phyloP scores from a whole-genome alignment of 2,797 vertebrate species.

The Hoplostethus atlanticus region DNA sequence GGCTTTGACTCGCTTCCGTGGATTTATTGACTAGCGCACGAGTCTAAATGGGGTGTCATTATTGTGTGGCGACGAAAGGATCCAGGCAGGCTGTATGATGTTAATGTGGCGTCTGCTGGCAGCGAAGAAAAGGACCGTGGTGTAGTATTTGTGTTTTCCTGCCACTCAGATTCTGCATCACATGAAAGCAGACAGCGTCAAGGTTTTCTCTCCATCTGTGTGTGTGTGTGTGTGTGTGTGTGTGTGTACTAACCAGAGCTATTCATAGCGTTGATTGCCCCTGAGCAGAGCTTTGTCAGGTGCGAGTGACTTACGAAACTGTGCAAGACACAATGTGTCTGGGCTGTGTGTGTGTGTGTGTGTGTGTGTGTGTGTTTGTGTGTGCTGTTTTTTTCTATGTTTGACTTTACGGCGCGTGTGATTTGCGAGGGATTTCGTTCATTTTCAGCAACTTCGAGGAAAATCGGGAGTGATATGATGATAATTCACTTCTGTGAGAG shows the following conservation, averaged over 20 bases:
- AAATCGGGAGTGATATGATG: background rate
- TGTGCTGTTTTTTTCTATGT: background rate
- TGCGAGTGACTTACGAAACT: constrained; percentile 59
- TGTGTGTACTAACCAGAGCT: constrained; percentile 60
- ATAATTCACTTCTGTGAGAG: constrained; percentile 12
- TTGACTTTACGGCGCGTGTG: background rate
- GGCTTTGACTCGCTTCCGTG: constrained; percentile 41
- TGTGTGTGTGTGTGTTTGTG: background rate
- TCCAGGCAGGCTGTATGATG: constrained; percentile 69
- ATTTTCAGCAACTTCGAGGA: constrained; percentile 39
- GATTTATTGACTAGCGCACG: constrained; percentile 64
- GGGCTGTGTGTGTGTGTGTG: background rate
- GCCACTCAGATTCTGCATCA: constrained; percentile 62
- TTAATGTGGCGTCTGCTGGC: constrained; percentile 64
- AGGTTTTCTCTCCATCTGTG: constrained; percentile 50
- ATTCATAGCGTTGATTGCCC: constrained; percentile 73
- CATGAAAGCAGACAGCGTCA: constrained; percentile 70
- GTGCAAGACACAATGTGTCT: constrained; percentile 30
- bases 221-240: background rate
- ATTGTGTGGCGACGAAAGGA: constrained; percentile 66
- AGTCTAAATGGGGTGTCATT: constrained; percentile 68
- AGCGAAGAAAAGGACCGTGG: constrained; percentile 61
- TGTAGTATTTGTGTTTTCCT: constrained; percentile 72
- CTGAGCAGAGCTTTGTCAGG: constrained; percentile 61
- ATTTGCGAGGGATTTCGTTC: constrained; percentile 24